Evolutionary conservation across 1,140 invertebrate species (phyloP).

Genomic region (Temnothorax longispinosus): DNA sequence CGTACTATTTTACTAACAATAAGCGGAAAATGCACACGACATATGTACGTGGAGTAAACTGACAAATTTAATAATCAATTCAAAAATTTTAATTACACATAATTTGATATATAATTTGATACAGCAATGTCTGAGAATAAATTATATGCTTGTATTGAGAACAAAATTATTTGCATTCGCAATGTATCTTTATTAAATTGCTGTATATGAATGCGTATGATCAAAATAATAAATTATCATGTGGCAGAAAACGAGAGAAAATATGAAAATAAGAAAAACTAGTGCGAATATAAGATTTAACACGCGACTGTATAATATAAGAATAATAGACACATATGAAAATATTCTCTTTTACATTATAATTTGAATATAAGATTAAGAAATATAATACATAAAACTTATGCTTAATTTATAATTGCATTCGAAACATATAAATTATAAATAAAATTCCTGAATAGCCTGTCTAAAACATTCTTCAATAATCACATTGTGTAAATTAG

Average conservation of each 20-base stretch:
- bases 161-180: constrained; percentile 5
- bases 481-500: background rate
- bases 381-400: background rate
- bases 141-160: background rate
- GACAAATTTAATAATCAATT: constrained; percentile 45
- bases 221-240: constrained; percentile 24
- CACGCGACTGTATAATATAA: background rate
- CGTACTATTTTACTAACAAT: constrained; percentile 3
- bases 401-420: background rate
- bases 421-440: background rate
- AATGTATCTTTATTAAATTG: constrained; percentile 26
- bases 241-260: background rate
- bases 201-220: background rate
- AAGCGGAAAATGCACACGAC: background rate
- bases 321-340: background rate
- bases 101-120: background rate
- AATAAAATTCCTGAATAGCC: background rate
- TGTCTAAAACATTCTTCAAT: background rate
- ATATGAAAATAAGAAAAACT: constrained; percentile 3
- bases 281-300: background rate
- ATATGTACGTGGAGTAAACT: background rate
- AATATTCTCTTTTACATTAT: background rate
- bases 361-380: background rate
- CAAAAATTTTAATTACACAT: constrained; percentile 21
- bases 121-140: constrained; percentile 18